A percentile compares a stretch with the other conserved stretches of the same genome.
Evolutionary conservation across 2,113 vertebrate species (phyloP).

Genomic region (Brachyhypopomus gauderio): DNA sequence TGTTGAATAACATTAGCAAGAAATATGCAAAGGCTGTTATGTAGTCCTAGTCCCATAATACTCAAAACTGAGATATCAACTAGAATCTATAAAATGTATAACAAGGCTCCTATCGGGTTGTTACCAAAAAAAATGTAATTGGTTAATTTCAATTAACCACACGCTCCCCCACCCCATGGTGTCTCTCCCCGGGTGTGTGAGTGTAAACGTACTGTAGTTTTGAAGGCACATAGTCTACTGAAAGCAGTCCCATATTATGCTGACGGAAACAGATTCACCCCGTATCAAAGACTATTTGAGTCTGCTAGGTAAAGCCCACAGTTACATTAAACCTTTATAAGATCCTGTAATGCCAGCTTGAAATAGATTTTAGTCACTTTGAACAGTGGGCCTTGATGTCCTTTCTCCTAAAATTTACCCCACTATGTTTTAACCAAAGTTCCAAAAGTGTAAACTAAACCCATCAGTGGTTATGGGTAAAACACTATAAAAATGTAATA

Average conservation of each 20-base stretch:
- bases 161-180: background rate
- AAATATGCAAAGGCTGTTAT: background rate
- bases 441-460: background rate
- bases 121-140: no score
- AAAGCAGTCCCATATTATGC: background rate
- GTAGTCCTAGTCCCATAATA: background rate
- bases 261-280: constrained; percentile 23
- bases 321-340: background rate
- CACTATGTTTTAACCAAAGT: background rate
- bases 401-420: background rate
- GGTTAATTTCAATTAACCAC: background rate
- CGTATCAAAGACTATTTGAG: background rate
- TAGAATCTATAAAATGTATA: no score
- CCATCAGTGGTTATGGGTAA: background rate
- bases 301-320: background rate
- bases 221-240: background rate
- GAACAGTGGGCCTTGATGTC: background rate
- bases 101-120: no score
- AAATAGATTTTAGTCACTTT: background rate
- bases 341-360: background rate
- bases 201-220: background rate
- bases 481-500: background rate
- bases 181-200: background rate
- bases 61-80: background rate
- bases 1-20: background rate